Evolutionary conservation across 2,888 invertebrate genomes (phyloP), one percentile per base, ranked within the genome.

Genomic region (Dryococelus australis): DNA sequence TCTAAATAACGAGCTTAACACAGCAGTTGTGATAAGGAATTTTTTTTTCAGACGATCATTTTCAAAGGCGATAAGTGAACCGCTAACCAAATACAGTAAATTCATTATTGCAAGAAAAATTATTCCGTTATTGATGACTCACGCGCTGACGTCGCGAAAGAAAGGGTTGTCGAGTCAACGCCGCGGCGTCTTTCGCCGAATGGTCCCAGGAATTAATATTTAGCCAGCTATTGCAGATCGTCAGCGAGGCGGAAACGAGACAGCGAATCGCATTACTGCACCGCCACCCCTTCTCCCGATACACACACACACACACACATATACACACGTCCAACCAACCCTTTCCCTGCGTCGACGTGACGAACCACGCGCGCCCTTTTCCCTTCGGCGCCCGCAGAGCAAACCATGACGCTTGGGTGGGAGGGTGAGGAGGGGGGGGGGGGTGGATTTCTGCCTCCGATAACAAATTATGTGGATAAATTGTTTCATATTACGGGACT

Each of bases 391-490:
- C 24, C n/a, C 65, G 65, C 51, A 20, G 13, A 16, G 24, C 65
- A 65, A 65, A 20, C 65, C 65, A 47, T 65, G 20, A n/a, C 65
- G 65, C 65, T 20, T n/a, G 1, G 65, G 10, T 24, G 16, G 65
- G n/a, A 24, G 24, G 65, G 65, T n/a, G n/a, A 16, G 65, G 10
- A 8, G 16, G 65, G n/a, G 65, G 24, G 65, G 65, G 65, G 24
- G 65, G 24, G n/a, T 8, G 65, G 0, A 16, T 65, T 65, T 20
- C 65, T 65, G 65, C 65, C 65, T 65, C 65, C 65, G 65, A 65
- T 65, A 65, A 65, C 65, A 65, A 65, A 65, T 65, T 65, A 65
- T 65, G 65, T 65, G 65, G 65, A 65, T 65, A 65, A 65, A 65
- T 65, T 65, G 65, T 65, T 65, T 65, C 65, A 65, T 65, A 65